These are phyloP conservation scores for Erpobdella octoculata DNA, from an alignment of 2,888 invertebrate species.

Conservation along the genomic window DNA sequence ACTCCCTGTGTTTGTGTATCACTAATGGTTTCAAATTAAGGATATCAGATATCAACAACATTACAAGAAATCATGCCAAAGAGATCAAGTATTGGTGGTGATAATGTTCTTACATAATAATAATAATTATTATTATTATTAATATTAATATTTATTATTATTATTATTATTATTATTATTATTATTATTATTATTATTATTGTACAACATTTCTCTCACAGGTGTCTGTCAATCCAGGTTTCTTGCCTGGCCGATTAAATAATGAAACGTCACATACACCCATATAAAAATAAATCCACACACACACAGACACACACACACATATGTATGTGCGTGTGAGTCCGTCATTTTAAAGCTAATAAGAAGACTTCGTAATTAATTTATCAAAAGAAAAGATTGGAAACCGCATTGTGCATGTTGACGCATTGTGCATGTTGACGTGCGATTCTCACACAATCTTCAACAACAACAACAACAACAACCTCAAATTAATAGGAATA, in stretches of 20 bases:
- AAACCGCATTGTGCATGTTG: not conserved
- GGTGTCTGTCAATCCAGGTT: too few species aligned
- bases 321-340: not conserved
- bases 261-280: too few species aligned
- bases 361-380: not conserved
- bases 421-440: not conserved
- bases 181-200: not conserved
- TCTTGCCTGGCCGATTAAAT: too few species aligned
- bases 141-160: not conserved
- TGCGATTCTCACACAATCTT: too few species aligned
- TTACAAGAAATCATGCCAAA: too few species aligned
- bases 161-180: not conserved
- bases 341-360: not conserved
- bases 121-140: not conserved
- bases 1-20: too few species aligned
- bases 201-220: not conserved
- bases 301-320: not conserved
- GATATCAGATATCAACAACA: too few species aligned
- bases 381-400: not conserved
- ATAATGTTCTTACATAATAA: not conserved
- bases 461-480: not conserved
- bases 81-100: too few species aligned
- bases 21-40: too few species aligned
- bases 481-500: not conserved
- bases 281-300: not conserved